Percentiles rank a stretch among this genome's conserved stretches.
Conservation (phyloP, 2,113 vertebrate species). For the Corvus moneduloides region DNA sequence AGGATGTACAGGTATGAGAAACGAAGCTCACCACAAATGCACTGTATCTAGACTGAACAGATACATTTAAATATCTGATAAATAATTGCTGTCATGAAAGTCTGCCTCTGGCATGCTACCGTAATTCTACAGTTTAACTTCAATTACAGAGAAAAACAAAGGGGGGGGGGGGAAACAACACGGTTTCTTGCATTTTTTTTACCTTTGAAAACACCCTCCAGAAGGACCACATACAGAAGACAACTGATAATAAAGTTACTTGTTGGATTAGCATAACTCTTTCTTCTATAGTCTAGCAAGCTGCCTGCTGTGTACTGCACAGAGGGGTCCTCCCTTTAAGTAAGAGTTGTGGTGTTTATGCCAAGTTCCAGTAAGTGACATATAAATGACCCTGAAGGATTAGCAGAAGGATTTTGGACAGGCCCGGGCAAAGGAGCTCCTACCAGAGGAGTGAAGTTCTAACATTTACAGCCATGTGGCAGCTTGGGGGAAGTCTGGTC, state of each 20-base stretch:
- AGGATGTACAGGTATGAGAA: background rate
- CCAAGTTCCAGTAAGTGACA: background rate
- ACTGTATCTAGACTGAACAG: background rate
- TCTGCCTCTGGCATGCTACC: background rate
- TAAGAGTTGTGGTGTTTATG: background rate
- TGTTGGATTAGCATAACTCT: background rate
- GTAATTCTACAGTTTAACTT: background rate
- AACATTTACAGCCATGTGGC: background rate
- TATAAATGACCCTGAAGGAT: background rate
- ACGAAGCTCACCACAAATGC: background rate
- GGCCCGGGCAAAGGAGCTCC: background rate
- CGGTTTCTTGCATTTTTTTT: background rate
- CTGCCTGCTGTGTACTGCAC: background rate
- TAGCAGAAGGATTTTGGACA: background rate
- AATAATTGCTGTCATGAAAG: background rate
- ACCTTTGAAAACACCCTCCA: background rate
- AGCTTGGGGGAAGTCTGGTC: background rate
- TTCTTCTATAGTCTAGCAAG: background rate
- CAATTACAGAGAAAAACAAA: background rate
- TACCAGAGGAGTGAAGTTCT: background rate
- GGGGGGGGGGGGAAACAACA: no score
- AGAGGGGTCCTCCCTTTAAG: background rate
- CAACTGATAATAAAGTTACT: background rate
- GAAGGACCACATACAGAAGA: background rate
- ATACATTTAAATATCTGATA: background rate